Conservation (phyloP, 2,888 invertebrate species). For the Archips crataeganus region DNA sequence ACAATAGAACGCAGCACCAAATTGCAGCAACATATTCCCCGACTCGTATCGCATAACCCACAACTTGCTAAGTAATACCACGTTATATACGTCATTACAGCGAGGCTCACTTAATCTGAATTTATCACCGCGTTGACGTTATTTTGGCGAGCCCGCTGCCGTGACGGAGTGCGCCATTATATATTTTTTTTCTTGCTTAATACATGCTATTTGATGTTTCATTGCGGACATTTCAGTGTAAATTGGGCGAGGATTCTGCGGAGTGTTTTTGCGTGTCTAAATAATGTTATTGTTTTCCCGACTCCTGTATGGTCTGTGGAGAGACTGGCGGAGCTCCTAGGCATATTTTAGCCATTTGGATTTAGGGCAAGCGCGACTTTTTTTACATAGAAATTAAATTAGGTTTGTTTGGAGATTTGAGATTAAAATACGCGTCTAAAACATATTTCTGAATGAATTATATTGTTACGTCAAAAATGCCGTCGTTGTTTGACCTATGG, state of each 20-base stretch:
- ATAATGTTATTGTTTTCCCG: constrained; percentile 14
- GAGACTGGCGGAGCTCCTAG: not conserved
- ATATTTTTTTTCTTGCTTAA: constrained; percentile 44
- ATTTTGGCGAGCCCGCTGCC: constrained; percentile 43
- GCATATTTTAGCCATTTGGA: not conserved
- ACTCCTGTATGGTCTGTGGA: not conserved
- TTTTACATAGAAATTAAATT: no score
- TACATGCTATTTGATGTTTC: constrained; percentile 40
- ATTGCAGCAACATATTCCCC: not conserved
- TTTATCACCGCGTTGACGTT: constrained; percentile 46
- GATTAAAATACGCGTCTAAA: no score
- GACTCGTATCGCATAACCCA: constrained; percentile 1
- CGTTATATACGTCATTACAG: constrained; percentile 33
- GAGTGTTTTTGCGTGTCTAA: constrained; percentile 10
- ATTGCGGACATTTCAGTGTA: constrained; percentile 37
- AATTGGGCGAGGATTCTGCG: constrained; percentile 27
- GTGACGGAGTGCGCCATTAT: constrained; percentile 42
- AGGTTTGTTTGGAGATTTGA: no score
- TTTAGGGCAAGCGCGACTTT: not conserved
- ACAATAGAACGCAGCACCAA: not conserved
- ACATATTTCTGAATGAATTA: no score
- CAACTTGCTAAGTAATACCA: constrained; percentile 31
- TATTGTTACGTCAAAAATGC: no score
- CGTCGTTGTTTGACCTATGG: no score
- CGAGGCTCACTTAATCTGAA: constrained; percentile 47